Conservation (phyloP, 2,888 invertebrate species). For the Epsilonema sp. region DNA sequence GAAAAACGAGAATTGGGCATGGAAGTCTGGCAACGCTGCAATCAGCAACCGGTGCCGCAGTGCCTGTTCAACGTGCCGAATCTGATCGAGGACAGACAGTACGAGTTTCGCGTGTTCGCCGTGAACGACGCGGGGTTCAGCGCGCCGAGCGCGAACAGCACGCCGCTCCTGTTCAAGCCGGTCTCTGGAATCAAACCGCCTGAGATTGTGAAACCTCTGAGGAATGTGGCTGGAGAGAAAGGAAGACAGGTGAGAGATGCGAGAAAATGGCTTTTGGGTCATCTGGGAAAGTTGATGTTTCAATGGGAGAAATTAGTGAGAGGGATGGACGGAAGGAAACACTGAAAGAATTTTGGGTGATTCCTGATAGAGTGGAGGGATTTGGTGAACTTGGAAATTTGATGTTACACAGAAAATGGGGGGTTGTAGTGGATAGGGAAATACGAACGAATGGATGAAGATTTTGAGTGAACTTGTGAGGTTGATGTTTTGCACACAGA, state of each 20-base stretch:
- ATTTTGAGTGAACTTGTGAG: no score
- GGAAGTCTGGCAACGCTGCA: constrained; percentile 19
- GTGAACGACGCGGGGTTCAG: constrained; percentile 79
- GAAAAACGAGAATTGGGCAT: constrained; percentile 10
- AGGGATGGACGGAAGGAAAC: no score
- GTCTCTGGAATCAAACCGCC: constrained; percentile 57
- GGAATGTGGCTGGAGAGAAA: constrained; percentile 7
- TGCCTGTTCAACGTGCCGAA: constrained; percentile 81
- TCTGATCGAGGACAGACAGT: constrained; percentile 85
- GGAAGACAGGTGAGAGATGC: constrained; percentile 15
- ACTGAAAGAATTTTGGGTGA: no score
- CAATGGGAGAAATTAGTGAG: no score
- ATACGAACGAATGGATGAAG: no score
- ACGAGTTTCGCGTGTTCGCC: constrained; percentile 91
- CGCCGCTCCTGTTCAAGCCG: constrained; percentile 74
- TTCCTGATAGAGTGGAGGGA: no score
- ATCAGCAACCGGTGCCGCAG: constrained; percentile 20
- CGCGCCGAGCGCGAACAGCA: constrained; percentile 63
- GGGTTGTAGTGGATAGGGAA: no score
- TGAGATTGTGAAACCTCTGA: constrained; percentile 40
- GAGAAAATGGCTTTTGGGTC: no score
- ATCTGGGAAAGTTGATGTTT: no score
- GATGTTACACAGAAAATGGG: no score
- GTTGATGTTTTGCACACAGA: no score
- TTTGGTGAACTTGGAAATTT: no score